Evolutionary conservation across 2,113 vertebrate genomes (phyloP).

Genomic region (Cyprinodon variegatus): DNA sequence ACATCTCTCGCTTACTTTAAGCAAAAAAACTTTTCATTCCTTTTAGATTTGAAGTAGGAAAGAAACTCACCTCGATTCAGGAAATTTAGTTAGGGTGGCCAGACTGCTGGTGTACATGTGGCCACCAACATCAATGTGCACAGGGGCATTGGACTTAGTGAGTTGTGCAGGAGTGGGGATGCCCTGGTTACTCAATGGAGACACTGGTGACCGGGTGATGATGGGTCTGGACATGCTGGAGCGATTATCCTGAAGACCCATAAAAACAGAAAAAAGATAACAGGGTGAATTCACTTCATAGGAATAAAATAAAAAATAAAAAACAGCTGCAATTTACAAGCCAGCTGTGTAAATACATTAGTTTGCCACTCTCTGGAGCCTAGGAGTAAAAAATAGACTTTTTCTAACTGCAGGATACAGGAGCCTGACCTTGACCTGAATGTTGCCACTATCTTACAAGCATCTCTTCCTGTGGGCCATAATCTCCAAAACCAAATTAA

Average conservation of each 20-base stretch:
- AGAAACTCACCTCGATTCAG: constrained; percentile 91
- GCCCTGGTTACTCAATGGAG: constrained; percentile 98
- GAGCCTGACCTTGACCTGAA: constrained; percentile 80
- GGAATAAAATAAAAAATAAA: not conserved
- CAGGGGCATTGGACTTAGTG: constrained; percentile 98
- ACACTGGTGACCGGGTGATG: constrained; percentile 97
- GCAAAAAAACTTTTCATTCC: not conserved
- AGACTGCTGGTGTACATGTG: constrained; percentile 99
- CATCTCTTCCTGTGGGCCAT: constrained; percentile 74
- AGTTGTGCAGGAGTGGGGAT: constrained; percentile 97
- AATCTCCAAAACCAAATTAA: constrained; percentile 76
- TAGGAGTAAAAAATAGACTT: constrained; percentile 5
- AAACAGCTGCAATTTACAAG: constrained; percentile 6
- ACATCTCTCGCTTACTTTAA: not conserved
- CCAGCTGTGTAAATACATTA: constrained; percentile 1
- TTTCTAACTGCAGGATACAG: constrained; percentile 48
- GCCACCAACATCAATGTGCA: constrained; percentile 98
- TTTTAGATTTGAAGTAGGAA: not conserved
- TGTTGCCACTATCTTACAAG: constrained; percentile 68
- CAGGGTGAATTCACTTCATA: not conserved
- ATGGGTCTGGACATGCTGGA: constrained; percentile 99
- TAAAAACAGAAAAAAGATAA: not conserved
- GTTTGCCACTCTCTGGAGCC: constrained; percentile 14
- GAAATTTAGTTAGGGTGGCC: constrained; percentile 97
- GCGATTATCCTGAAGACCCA: constrained; percentile 88